phyloP scores from a whole-genome alignment of 2,888 invertebrate genomes.

The Mimachlamys varia region DNA sequence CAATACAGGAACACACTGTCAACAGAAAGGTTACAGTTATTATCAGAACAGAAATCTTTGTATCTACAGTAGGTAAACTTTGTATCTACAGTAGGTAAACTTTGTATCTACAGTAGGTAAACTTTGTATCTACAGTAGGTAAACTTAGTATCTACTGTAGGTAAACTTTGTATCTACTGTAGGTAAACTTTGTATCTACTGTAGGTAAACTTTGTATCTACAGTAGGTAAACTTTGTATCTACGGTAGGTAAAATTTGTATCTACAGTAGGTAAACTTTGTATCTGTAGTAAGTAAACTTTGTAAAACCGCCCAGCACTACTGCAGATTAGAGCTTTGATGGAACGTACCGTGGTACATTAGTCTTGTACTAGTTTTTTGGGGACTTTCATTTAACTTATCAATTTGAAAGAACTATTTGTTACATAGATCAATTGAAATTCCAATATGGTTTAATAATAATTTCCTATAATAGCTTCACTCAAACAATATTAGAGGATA shows the following conservation, averaged over 20 bases:
- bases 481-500: no score
- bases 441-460: no score
- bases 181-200: background rate
- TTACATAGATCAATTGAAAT: no score
- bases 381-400: no score
- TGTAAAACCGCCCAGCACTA: no score
- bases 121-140: background rate
- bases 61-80: background rate
- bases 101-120: background rate
- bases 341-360: no score
- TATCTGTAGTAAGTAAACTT: background rate
- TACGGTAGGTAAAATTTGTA: no score
- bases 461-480: no score
- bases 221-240: background rate
- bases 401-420: no score
- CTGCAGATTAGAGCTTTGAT: no score
- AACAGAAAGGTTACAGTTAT: background rate
- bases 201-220: background rate
- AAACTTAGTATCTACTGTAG: background rate
- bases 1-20: conserved; percentile 75
- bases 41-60: background rate
- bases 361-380: no score
- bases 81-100: background rate
- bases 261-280: background rate
- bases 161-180: background rate